Base-by-base conservation (phyloP, 2,797 vertebrate species). In the Kryptopterus vitreolus region DNA sequence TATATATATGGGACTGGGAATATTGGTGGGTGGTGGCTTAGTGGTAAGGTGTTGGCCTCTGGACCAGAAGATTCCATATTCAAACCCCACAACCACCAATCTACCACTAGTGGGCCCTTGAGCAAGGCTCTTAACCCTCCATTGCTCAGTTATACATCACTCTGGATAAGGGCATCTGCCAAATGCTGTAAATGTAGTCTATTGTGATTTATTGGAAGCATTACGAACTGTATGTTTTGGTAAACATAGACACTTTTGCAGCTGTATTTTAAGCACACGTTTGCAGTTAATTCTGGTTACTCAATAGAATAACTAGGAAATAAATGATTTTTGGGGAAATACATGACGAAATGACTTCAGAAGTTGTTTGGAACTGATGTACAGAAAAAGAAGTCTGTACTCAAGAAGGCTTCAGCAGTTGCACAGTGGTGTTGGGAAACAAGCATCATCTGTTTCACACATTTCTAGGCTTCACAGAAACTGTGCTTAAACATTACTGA, bases 361-460 rank as follows among this genome's bases (percentile, higher is more conserved):
- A 48, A 16, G 16, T 50, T 78, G 48, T 65, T 71, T 22, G 69
- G 62, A 61, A 69, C 10, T 46, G 76, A 76, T 72, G 16, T 29
- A 35, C 69, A 46, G 35, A 53, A 66, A 78, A 10, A 48, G 24
- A 66, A n/a, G n/a, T 80, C 18, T 26, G 31, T 62, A 71, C 62
- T 68, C 57, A 31, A 70, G 43, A 73, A 81, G 76, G 63, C 52
- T 38, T 73, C 7, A 52, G 72, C 31, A 62, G 71, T 81, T 75
- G 22, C 76, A 69, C 48, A 74, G 53, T 59, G 55, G 50, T 73
- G 48, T 33, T 70, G 72, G 61, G 78, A 83, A 83, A 76, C 74
- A 83, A 84, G 76, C 65, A 69, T 77, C 85, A 87, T 85, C 75
- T 82, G 84, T 76, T 73, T 46, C 16, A 48, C 85, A 81, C 70